Evolutionary conservation across 2,888 invertebrate genomes (phyloP).

Genomic region (Nemurella pictetii): DNA sequence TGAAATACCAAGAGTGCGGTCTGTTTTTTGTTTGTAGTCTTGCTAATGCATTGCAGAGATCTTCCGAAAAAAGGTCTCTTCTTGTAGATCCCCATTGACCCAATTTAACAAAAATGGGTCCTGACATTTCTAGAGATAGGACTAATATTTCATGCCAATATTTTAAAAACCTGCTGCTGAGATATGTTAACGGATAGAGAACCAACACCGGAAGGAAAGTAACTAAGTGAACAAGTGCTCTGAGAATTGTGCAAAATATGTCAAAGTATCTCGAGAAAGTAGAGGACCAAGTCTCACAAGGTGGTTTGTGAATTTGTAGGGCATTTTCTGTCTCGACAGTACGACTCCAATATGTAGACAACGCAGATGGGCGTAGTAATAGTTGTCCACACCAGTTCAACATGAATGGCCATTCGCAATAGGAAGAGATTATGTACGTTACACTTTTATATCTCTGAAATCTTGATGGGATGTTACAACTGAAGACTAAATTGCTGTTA

Average conservation of each 20-base stretch:
- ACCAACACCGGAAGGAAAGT: constrained; percentile 34
- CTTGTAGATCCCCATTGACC: constrained; percentile 58
- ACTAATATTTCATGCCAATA: constrained; percentile 35
- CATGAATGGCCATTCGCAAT: neutral
- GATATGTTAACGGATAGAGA: constrained; percentile 34
- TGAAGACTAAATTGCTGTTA: neutral
- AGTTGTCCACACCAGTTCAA: neutral
- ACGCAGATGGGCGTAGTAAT: neutral
- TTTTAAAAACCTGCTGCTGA: neutral
- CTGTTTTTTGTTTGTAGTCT: constrained; percentile 49
- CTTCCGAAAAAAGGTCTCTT: constrained; percentile 54
- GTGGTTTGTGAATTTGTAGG: neutral
- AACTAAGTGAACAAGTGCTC: constrained; percentile 14
- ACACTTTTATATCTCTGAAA: neutral
- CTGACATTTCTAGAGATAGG: constrained; percentile 50
- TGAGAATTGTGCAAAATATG: constrained; percentile 28
- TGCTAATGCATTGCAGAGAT: constrained; percentile 52
- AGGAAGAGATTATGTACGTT: neutral
- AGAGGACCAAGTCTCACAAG: neutral
- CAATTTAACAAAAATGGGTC: constrained; percentile 57
- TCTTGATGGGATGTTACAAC: neutral
- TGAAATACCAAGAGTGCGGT: constrained; percentile 52
- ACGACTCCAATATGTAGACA: neutral
- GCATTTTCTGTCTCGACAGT: neutral
- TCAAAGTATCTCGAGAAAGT: constrained; percentile 20